phyloP scores from a whole-genome alignment of 2,888 invertebrate genomes.

The Phyllotreta striolata region DNA sequence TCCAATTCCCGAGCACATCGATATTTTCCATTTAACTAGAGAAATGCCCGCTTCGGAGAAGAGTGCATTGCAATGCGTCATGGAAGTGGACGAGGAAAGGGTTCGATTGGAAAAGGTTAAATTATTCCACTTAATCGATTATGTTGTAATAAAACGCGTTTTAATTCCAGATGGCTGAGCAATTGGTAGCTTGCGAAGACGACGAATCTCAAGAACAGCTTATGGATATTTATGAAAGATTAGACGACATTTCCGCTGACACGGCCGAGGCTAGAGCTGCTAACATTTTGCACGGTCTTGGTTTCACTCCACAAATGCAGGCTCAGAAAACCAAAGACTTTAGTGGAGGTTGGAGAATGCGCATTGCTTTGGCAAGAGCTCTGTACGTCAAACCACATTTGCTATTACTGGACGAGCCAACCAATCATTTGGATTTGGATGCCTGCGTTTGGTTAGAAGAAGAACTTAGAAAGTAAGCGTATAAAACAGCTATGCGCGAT shows the following conservation, averaged over 20 bases:
- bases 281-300: conserved; percentile 94
- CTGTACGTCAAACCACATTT: conserved; percentile 98
- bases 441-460: conserved; percentile 99
- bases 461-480: conserved; percentile 84
- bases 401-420: conserved; percentile 95
- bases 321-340: conserved; percentile 85
- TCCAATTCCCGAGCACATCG: conserved; percentile 95
- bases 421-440: conserved; percentile 94
- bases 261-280: conserved; percentile 95
- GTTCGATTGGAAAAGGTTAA: conserved; percentile 75
- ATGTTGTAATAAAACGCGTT: background rate
- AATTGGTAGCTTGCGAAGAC: conserved; percentile 84
- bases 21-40: conserved; percentile 95
- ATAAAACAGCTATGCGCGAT: too few relatives aligned
- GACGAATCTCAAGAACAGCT: conserved; percentile 90
- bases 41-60: conserved; percentile 99
- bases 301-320: conserved; percentile 90
- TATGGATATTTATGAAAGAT: conserved; percentile 96
- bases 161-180: conserved; percentile 77
- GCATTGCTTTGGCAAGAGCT: conserved; percentile 96
- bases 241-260: conserved; percentile 96
- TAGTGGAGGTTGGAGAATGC: conserved; percentile 98
- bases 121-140: background rate
- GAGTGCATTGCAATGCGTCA: conserved; percentile 93
- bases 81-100: conserved; percentile 97